These are phyloP conservation scores for Luidia sarsii DNA, from an alignment of 53 echinoderm and acorn worm genomes.

Conservation along the genomic window DNA sequence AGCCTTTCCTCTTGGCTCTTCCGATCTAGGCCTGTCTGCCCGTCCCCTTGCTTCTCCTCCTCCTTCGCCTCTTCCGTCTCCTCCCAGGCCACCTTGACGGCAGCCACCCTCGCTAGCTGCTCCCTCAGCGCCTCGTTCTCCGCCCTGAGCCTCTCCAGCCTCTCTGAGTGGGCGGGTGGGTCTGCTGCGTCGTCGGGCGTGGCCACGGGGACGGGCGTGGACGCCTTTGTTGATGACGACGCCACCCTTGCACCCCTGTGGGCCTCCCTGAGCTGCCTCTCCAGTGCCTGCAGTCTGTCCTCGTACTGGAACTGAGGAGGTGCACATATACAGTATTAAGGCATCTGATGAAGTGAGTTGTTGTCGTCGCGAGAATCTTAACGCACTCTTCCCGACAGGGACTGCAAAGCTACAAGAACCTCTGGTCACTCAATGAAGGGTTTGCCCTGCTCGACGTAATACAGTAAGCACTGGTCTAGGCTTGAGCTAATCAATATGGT, in stretches of 20 bases:
- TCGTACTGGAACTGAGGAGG: constrained; percentile 87
- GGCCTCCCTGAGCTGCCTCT: constrained; percentile 52
- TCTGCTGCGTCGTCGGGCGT: constrained; percentile 49
- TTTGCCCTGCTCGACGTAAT: no score
- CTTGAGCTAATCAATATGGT: no score
- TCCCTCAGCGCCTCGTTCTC: constrained; percentile 76
- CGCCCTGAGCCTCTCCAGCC: constrained; percentile 52
- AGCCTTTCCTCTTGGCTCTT: constrained; percentile 53
- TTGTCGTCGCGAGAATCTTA: no score
- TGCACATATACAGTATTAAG: no score
- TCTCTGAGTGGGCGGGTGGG: constrained; percentile 53
- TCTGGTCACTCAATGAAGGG: no score
- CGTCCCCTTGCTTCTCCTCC: not conserved
- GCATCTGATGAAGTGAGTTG: no score
- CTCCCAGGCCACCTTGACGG: constrained; percentile 33
- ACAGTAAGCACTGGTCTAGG: no score
- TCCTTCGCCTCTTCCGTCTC: not conserved
- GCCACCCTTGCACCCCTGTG: constrained; percentile 13
- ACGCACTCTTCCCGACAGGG: no score
- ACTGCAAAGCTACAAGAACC: no score
- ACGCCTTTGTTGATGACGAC: no score
- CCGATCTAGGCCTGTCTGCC: not conserved
- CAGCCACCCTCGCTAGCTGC: constrained; percentile 15
- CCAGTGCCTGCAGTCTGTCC: constrained; percentile 78
- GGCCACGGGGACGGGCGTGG: constrained; percentile 57